Conservation (phyloP, 92 coral and sea anemone species). For the Actinostola sp. region DNA sequence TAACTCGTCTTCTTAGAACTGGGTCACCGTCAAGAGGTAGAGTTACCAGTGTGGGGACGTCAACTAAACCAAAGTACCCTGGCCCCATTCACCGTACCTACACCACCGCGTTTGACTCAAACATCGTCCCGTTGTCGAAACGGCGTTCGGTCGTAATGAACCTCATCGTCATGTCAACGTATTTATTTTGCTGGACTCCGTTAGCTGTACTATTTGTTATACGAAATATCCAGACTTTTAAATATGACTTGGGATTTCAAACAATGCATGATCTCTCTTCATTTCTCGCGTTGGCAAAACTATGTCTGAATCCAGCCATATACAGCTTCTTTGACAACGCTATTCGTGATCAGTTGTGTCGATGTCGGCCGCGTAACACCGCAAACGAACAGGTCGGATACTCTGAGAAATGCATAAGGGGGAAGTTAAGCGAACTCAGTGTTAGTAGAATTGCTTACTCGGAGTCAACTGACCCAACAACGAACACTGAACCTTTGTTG, state of each 20-base stretch:
- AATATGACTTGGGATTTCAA: conserved; percentile 48
- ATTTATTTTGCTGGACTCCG: conserved; percentile 92
- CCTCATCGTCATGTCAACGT: conserved; percentile 89
- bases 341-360: conserved; percentile 81
- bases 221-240: conserved; percentile 60
- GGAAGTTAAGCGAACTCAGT: conserved; percentile 82
- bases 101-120: conserved; percentile 75
- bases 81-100: conserved; percentile 67
- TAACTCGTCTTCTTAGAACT: conserved; percentile 71
- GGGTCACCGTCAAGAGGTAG: conserved; percentile 47
- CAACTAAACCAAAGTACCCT: conserved; percentile 48
- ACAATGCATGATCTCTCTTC: conserved; percentile 78
- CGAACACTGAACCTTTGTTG: conserved; percentile 74
- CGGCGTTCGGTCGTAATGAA: conserved; percentile 97
- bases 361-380: conserved; percentile 65
- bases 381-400: conserved; percentile 54
- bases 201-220: conserved; percentile 76
- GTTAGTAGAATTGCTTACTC: conserved; percentile 83
- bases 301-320: conserved; percentile 87
- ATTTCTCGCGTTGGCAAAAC: conserved; percentile 86
- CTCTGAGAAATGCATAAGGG: conserved; percentile 76
- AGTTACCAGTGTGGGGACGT: conserved; percentile 40
- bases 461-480: conserved; percentile 23
- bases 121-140: conserved; percentile 91
- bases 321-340: conserved; percentile 94